Evolutionary conservation across 2,113 vertebrate genomes (phyloP), one percentile per base, ranked within the genome.

Genomic region (Zosterops lateralis): DNA sequence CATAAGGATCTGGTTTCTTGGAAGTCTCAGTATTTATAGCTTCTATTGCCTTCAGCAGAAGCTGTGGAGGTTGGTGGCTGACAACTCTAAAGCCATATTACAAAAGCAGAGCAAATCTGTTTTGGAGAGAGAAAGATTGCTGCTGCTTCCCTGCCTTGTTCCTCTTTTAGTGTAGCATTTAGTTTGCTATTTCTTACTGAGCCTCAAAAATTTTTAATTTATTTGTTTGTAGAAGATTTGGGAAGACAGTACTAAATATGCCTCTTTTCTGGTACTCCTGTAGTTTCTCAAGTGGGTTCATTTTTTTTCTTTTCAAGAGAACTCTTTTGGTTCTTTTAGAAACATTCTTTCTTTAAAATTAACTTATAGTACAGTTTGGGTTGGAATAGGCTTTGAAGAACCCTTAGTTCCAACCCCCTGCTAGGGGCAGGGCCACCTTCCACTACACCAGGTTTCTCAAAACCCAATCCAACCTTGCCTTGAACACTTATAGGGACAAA

Each of bases 21-120:
- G 47, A 66, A 83, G 19, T 76, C 50, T 83, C 25, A 20, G 54
- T 83, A 88, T 92, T 88, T 92, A 83, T 73, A 93, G 29, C 10
- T 93, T 17, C n/a, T 47, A 7, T 36, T 1, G 11, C 72, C 77
- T 89, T 58, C 12, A 80, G 68, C 58, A 76, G 45, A 68, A 79
- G 26, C 58, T 82, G 40, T 65, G 42, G 53, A 42, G 54, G 28
- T 76, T 68, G 71, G 71, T 82, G 50, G 32, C n/a, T 76, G 47
- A 58, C 29, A 83, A 21, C 16, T 66, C 38, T 44, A 22, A 53
- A 88, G 28, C 42, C 2, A 0, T 38, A 8, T 29, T 56, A 29
- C 16, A 74, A 79, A 83, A 38, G 14, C 22, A 79, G 56, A 57
- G 25, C 0, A 2, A 87, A 29, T 61, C 16, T 75, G 10, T 81